Conservation (phyloP, 2,797 vertebrate species). For the Urosaurus nigricauda region DNA sequence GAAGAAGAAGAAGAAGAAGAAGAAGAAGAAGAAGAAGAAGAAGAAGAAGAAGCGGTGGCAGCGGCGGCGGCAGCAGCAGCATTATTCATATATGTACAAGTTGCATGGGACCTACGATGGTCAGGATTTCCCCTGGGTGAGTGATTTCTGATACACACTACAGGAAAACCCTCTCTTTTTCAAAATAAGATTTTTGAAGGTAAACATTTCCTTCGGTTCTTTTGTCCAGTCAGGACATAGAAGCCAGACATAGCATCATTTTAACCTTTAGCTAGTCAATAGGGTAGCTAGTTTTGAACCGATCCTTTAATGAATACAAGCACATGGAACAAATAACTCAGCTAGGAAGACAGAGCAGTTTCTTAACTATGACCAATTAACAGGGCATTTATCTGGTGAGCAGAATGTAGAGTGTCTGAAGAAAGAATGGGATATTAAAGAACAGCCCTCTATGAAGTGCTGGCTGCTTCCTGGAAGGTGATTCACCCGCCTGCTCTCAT, state of each 20-base stretch:
- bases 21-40: too few species aligned
- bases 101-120: not conserved
- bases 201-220: not conserved
- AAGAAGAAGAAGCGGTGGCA: too few species aligned
- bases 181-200: not conserved
- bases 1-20: not conserved
- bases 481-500: not conserved
- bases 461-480: not conserved
- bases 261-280: not conserved
- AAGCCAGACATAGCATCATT: not conserved
- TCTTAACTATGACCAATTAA: not conserved
- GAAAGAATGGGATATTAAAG: not conserved
- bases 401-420: not conserved
- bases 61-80: too few species aligned
- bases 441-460: not conserved
- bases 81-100: not conserved
- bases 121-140: not conserved
- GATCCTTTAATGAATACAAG: not conserved
- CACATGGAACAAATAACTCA: not conserved
- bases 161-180: not conserved
- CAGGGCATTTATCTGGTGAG: not conserved
- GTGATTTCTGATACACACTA: not conserved
- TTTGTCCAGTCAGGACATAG: not conserved
- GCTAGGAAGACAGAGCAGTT: not conserved
- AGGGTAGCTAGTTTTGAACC: not conserved